phyloP scores from a whole-genome alignment of 2,113 vertebrate species.

The Cyanistes caeruleus region DNA sequence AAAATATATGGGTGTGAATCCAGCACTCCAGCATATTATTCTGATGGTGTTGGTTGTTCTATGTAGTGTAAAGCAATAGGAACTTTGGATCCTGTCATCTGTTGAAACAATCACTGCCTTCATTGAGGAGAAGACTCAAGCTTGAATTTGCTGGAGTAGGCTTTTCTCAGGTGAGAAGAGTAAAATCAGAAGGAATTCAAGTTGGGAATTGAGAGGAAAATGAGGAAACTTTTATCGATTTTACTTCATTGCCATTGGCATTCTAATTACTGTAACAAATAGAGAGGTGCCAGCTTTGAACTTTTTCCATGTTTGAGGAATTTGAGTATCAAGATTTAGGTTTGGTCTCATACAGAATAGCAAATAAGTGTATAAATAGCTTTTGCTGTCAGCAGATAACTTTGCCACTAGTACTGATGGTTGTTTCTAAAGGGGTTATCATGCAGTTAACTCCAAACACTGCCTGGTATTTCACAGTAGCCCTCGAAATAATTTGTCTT shows the following conservation, averaged over 20 bases:
- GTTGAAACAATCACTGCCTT: background rate
- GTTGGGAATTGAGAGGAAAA: background rate
- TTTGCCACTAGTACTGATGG: background rate
- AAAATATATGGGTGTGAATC: background rate
- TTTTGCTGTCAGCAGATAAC: conserved; percentile 18
- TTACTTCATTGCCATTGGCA: background rate
- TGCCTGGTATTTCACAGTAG: conserved; percentile 40
- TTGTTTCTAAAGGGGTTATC: conserved; percentile 27
- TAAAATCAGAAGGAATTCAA: background rate
- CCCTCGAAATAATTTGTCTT: conserved; percentile 37
- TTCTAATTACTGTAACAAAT: background rate
- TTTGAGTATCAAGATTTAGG: background rate
- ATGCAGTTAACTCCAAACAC: conserved; percentile 33
- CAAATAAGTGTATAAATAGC: conserved; percentile 36
- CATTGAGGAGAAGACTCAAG: background rate
- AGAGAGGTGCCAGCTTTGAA: background rate
- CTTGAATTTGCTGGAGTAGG: background rate
- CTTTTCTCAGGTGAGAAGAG: background rate
- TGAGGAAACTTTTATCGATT: background rate
- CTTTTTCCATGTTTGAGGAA: background rate
- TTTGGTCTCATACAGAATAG: background rate
- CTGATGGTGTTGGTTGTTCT: background rate
- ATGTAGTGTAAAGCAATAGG: background rate
- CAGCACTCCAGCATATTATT: background rate
- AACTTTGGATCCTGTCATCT: background rate